Conservation (phyloP, 2,888 invertebrate species). For the Spodoptera exigua region DNA sequence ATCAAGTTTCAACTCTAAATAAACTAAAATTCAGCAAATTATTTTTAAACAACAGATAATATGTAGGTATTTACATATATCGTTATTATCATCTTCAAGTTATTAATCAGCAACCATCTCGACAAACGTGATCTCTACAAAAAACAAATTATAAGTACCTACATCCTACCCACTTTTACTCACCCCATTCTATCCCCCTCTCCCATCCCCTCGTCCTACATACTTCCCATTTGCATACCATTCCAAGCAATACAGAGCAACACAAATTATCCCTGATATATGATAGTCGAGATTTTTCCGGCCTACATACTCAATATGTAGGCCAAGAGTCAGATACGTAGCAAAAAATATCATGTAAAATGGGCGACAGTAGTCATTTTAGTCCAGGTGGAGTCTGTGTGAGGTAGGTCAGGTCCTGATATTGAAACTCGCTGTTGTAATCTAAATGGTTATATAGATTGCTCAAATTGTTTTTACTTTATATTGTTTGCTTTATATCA, state of each 20-base stretch:
- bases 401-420: conserved; percentile 38
- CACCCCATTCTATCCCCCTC: conserved; percentile 2
- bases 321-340: conserved; percentile 21
- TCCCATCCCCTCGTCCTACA: conserved; percentile 26
- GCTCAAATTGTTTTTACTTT: conserved; percentile 7
- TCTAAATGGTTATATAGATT: conserved; percentile 18
- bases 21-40: too few relatives aligned
- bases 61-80: too few relatives aligned
- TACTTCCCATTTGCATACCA: conserved; percentile 53
- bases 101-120: conserved; percentile 11
- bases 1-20: too few relatives aligned
- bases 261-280: conserved; percentile 56
- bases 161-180: not conserved
- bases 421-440: conserved; percentile 17
- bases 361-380: conserved; percentile 10
- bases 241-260: conserved; percentile 39
- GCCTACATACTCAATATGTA: conserved; percentile 35
- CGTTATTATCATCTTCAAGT: too few relatives aligned
- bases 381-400: conserved; percentile 13
- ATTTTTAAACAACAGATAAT: too few relatives aligned
- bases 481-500: conserved; percentile 5
- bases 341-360: conserved; percentile 27
- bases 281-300: conserved; percentile 36
- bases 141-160: conserved; percentile 46
- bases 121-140: conserved; percentile 27